Percentiles rank a stretch among this genome's conserved stretches.
Conservation (phyloP, 2,113 vertebrate genomes). For the Aphelocoma coerulescens region DNA sequence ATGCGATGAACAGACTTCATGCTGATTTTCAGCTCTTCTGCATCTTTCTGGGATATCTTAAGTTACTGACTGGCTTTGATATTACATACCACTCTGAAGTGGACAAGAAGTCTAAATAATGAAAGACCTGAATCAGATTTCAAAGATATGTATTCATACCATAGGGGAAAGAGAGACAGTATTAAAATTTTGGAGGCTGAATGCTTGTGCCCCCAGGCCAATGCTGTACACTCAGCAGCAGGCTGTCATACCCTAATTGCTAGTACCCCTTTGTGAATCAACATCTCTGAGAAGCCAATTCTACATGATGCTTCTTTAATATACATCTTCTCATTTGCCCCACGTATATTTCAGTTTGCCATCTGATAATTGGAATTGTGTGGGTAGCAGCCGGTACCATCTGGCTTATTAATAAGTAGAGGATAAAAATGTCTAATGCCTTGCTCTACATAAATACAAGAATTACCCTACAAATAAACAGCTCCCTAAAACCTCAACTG, state of each 20-base stretch:
- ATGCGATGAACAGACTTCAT: not conserved
- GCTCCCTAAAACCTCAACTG: conserved; percentile 44
- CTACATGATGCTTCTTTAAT: conserved; percentile 51
- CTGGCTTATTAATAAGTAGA: conserved; percentile 69
- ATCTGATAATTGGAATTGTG: conserved; percentile 68
- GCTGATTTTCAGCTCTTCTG: not conserved
- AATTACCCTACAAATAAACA: conserved; percentile 66
- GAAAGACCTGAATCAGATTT: not conserved
- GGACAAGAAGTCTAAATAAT: not conserved
- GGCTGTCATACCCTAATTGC: conserved; percentile 50
- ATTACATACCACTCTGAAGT: not conserved
- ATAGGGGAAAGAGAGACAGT: not conserved
- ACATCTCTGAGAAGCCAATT: conserved; percentile 53
- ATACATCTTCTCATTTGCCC: conserved; percentile 65
- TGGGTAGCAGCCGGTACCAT: conserved; percentile 66
- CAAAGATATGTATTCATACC: not conserved
- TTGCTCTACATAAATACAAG: conserved; percentile 66
- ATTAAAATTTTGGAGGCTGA: conserved; percentile 24
- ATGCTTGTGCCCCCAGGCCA: not conserved
- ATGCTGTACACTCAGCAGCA: not conserved
- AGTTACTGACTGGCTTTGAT: not conserved
- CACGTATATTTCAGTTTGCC: conserved; percentile 65
- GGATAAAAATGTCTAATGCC: conserved; percentile 70
- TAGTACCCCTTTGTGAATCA: conserved; percentile 51
- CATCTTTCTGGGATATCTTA: not conserved